Evolutionary conservation across 1,140 invertebrate species (phyloP).

Genomic region (Aphaenogaster ashmeadi): DNA sequence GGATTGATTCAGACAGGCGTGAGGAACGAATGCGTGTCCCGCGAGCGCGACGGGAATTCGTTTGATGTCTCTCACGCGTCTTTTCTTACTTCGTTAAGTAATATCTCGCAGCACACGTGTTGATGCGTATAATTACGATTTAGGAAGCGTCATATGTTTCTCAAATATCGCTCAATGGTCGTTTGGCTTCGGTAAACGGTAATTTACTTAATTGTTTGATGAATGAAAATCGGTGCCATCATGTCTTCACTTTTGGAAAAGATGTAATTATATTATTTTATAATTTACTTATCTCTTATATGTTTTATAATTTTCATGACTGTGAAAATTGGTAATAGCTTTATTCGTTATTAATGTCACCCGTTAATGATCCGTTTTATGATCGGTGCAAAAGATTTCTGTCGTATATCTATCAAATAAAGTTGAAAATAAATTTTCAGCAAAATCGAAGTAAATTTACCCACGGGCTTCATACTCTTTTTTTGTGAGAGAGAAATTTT

Average conservation of each 20-base stretch:
- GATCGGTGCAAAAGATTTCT: not conserved
- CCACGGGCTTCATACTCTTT: not conserved
- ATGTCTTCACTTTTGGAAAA: not conserved
- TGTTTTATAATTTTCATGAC: not conserved
- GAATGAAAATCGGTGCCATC: not conserved
- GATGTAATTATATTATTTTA: not conserved
- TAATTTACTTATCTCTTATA: not conserved
- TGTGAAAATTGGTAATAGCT: not conserved
- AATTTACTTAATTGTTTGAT: not conserved
- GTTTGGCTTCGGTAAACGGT: not conserved
- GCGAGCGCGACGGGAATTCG: constrained; percentile 67
- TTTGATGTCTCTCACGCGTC: constrained; percentile 70
- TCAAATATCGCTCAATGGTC: not conserved
- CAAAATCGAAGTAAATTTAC: constrained; percentile 22
- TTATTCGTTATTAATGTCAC: not conserved
- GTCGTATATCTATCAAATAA: not conserved
- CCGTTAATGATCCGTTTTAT: not conserved
- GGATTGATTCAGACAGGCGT: constrained; percentile 78
- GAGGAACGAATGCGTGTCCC: constrained; percentile 67
- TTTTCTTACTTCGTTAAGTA: constrained; percentile 63
- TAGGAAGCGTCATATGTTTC: not conserved
- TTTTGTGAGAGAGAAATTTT: not conserved
- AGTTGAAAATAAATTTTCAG: not conserved
- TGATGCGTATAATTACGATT: constrained; percentile 11
- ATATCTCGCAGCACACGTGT: constrained; percentile 9